Evolutionary conservation across 2,888 invertebrate species (phyloP), one percentile per base, ranked within the genome.

Genomic region (Sialis lutaria): DNA sequence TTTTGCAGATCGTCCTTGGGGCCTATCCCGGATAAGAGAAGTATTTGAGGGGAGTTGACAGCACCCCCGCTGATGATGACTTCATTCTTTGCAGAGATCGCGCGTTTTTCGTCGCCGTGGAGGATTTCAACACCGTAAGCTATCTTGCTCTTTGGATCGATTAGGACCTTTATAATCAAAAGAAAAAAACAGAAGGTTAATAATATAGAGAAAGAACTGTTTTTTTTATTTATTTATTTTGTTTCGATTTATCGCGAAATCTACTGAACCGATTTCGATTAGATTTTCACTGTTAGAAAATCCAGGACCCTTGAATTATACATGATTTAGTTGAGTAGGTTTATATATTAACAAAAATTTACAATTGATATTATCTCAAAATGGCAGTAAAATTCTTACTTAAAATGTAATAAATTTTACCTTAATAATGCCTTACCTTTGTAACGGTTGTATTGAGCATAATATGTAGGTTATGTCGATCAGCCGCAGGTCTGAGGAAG

Each of bases 41-140:
- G 75, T 42, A 97, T 69, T 61, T 97, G 96, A 0, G 96, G 95
- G 0, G 93, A 87, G 54, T 90, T 95, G 1, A 97, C 86, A 8
- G 96, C 86, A 1, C 96, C 73, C 58, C 71, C 73, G 49, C 70
- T 69, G 12, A 82, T 67, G 51, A 83, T 63, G 44, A 83, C 76
- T 60, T 83, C 82, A 56, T 81, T 81, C 45, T 73, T 75, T 5
- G 80, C 78, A 51, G 75, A 73, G 7, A 81, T 71, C 2, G 67
- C 63, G 55, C 74, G 72, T 2, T 69, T 73, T 0, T 67, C 72
- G 0, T 76, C 76, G 45, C 67, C 69, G 57, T 77, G 74, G 44
- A 72, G 60, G 40, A 82, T 74, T 60, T 88, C 82, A 1, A 89
- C 85, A 0, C 84, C 90, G 50, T 84, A 76, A 0, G 83, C 83